Percentiles rank a stretch among this genome's conserved stretches.
phyloP scores from a whole-genome alignment of 2,888 invertebrate genomes.

The Charanyca ferruginea region DNA sequence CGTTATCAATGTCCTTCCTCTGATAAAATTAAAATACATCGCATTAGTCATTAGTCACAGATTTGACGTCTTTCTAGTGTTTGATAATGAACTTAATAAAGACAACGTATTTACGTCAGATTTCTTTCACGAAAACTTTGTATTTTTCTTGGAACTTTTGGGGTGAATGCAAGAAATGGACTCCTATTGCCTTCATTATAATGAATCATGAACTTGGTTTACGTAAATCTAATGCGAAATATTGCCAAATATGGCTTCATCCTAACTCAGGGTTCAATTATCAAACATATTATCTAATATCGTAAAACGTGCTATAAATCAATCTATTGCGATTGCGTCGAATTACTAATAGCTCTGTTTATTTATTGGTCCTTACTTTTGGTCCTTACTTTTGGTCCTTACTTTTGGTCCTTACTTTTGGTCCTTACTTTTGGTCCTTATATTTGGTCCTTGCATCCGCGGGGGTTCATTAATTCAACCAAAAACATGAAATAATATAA shows the following conservation, averaged over 20 bases:
- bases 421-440: too few relatives aligned
- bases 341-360: too few relatives aligned
- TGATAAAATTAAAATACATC: slow-evolving; percentile 29
- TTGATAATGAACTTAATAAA: slow-evolving; percentile 11
- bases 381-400: too few relatives aligned
- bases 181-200: background rate
- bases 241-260: background rate
- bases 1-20: slow-evolving; percentile 31
- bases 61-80: slow-evolving; percentile 18
- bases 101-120: background rate
- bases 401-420: too few relatives aligned
- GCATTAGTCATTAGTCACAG: slow-evolving; percentile 39
- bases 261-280: background rate
- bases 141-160: background rate
- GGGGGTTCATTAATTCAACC: background rate
- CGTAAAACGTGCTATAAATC: too few relatives aligned
- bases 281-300: too few relatives aligned
- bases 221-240: too few relatives aligned
- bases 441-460: background rate
- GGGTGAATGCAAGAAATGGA: background rate
- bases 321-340: too few relatives aligned
- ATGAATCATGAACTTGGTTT: background rate
- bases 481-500: slow-evolving; percentile 9
- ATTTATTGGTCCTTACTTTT: too few relatives aligned
- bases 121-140: background rate